Evolutionary conservation across 1,140 invertebrate species (phyloP).

Genomic region (Fopius arisanus): DNA sequence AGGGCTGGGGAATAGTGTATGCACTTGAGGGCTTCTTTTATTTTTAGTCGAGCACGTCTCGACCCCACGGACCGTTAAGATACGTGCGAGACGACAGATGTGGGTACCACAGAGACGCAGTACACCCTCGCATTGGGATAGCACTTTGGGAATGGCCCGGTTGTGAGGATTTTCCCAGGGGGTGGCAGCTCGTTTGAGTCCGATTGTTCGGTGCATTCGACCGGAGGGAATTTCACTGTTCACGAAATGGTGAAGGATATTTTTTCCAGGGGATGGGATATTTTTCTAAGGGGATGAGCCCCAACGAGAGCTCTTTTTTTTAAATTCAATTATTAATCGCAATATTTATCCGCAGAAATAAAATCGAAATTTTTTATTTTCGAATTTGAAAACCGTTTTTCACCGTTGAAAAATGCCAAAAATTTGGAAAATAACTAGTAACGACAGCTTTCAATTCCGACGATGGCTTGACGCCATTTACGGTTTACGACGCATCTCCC

Average conservation of each 20-base stretch:
- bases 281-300: background rate
- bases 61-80: conserved; percentile 7
- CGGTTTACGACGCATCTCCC: no score
- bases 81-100: conserved; percentile 24
- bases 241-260: background rate
- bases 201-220: background rate
- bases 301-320: no score
- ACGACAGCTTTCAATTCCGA: no score
- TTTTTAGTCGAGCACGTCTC: conserved; percentile 17
- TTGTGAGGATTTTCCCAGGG: background rate
- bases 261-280: background rate
- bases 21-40: background rate
- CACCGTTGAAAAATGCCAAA: no score
- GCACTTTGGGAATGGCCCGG: background rate
- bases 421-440: no score
- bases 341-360: no score
- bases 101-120: conserved; percentile 11
- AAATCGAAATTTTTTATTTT: no score
- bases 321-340: no score
- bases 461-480: no score
- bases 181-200: conserved; percentile 6
- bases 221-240: background rate
- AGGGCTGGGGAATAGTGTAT: background rate
- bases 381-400: no score
- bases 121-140: background rate